Base-by-base conservation (phyloP, 2,888 invertebrate species). In the Ormyrus thymus region DNA sequence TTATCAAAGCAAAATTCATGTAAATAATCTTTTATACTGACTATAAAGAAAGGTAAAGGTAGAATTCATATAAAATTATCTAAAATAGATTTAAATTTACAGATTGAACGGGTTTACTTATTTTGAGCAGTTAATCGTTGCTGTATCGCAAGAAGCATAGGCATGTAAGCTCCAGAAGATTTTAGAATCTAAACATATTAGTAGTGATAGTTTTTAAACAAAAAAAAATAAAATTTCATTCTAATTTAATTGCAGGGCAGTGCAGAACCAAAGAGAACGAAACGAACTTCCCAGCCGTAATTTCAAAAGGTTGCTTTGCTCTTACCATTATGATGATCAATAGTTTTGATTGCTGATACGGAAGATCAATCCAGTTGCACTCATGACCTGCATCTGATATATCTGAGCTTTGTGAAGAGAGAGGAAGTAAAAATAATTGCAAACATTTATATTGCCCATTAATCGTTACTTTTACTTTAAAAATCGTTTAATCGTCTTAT, bases 271-370 rank as follows among this genome's bases (percentile, higher is more conserved):
- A 80, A 0, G 85, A 87, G 43, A 87, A 85, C 0, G 66, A 76
- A 10, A 82, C 71, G 53, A 87, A 86, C 82, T 86, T 87, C 8
- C 85, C 86, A 3, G 86, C 87, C 0, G 85, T 86, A 6, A 87
- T 75, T 15, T 81, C 62, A 13, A 87, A 81, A 4, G 86, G 86
- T 15, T 66, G 76, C 6, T 73, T 74, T 1, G 84, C 81, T 74
- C 83, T 80, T 7, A 69, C 10, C 68, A 84, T 83, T 11, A 86
- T 79, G 11, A 86, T 79, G 7, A 84, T 55, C 1, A 86, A 76
- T n/a, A 68, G 73, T 68, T 51, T 84, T 0, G 83, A 81, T 13
- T 85, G 79, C 6, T 13, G 11, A 0, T 80, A 11, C 5, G 81
- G 15, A 0, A 83, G 76, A 10, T 82, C 81, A 71, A 80, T 85